Evolutionary conservation across 1,140 invertebrate species (phyloP), one percentile per base, ranked within the genome.

Genomic region (Stegodyphus dumicola): DNA sequence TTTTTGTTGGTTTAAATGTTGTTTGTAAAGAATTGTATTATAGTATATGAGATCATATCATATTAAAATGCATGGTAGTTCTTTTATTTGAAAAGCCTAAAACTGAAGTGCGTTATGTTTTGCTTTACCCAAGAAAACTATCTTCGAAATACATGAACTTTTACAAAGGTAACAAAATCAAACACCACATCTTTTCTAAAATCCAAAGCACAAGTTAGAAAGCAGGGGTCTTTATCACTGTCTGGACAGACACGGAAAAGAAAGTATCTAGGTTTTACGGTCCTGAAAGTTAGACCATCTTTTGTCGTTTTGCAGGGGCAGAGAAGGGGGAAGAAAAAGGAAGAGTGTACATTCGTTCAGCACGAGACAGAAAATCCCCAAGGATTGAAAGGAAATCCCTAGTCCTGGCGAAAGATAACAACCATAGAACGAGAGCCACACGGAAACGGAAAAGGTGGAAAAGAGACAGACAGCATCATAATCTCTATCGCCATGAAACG

Each of bases 311-410:
- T n/a, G 66, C 33, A 1, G 33, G 33, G 33, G 6, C 5, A 49
- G 33, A 7, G 67, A 48, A 48, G 67, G 33, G 33, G 33, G 33
- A 33, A 33, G 33, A 33, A 33, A 33, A 33, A 33, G 33, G 33
- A 33, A 33, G 33, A 33, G 33, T 33, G 33, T 33, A 33, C 9
- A 49, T 49, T 67, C 17, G 6, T 17, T 18, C 66, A 33, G 66
- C 18, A 67, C 48, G 17, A 11, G 17, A 33, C 48, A 17, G 66
- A 67, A 67, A 67, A 67, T 67, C 66, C 66, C 48, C 67, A 49
- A 11, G 48, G 48, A 70, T 70, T 70, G 48, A 49, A 70, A 49
- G 67, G 33, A 70, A 70, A 70, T 70, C 67, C 10, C 67, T 70
- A 70, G 10, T 70, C 33, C 51, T 70, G 33, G 17, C 6, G 67